Percentiles rank a stretch among this genome's conserved stretches.
Conservation (phyloP, 2,113 vertebrate genomes). For the Xiphorhynchus elegans region DNA sequence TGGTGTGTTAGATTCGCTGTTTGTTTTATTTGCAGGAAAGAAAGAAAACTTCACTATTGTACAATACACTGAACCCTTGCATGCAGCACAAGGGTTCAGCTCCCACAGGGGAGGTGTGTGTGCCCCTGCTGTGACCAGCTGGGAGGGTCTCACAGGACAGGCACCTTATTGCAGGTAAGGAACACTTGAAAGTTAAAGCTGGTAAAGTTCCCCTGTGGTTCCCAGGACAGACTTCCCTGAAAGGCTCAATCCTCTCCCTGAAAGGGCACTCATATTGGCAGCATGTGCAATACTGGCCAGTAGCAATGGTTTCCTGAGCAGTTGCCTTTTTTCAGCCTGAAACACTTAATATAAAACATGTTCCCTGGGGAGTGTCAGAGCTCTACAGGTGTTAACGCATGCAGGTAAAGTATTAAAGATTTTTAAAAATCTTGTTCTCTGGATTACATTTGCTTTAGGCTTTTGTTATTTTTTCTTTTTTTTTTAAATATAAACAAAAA, state of each 20-base stretch:
- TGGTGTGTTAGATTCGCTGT: background rate
- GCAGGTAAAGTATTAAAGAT: background rate
- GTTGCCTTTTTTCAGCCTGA: background rate
- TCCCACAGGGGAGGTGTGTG: accelerated
- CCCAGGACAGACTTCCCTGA: background rate
- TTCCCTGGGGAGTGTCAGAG: background rate
- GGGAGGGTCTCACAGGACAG: background rate
- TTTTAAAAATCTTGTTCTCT: background rate
- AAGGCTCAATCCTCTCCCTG: background rate
- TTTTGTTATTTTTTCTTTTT: background rate
- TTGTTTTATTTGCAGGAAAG: background rate
- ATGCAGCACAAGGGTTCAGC: accelerated
- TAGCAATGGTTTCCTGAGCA: background rate
- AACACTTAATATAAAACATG: background rate
- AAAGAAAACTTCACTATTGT: background rate
- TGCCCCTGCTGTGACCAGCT: background rate
- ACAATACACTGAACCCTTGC: accelerated
- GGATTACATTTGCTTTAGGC: conserved; percentile 19
- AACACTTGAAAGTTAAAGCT: background rate
- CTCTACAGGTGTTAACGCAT: background rate
- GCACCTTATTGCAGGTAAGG: background rate
- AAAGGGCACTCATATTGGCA: background rate
- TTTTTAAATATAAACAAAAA: background rate
- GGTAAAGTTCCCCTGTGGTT: background rate
- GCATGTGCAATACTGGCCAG: background rate